A percentile compares a stretch with the other conserved stretches of the same genome.
Evolutionary conservation across 2,797 vertebrate species (phyloP).

Genomic region (Oophaga sylvatica): DNA sequence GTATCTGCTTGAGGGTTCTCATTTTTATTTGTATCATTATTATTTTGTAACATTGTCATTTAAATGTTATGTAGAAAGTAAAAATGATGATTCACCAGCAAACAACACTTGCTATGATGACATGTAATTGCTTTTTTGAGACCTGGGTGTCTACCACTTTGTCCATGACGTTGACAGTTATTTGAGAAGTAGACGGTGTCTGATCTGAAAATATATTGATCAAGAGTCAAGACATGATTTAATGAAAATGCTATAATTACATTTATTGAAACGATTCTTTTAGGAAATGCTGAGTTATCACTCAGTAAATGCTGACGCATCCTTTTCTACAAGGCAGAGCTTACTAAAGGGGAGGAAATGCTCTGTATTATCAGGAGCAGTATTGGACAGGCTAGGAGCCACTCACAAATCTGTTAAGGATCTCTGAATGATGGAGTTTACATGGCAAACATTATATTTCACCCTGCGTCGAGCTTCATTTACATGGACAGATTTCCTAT

Average conservation of each 20-base stretch:
- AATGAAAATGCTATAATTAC: slow-evolving; percentile 15
- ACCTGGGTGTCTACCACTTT: not conserved
- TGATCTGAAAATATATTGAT: slow-evolving; percentile 2
- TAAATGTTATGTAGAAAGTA: not conserved
- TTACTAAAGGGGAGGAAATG: not conserved
- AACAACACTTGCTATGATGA: not conserved
- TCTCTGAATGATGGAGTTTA: not conserved
- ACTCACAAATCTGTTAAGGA: not conserved
- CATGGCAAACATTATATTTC: not conserved
- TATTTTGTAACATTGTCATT: not conserved
- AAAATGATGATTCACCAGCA: not conserved
- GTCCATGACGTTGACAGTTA: not conserved
- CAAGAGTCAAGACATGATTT: not conserved
- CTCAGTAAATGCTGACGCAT: slow-evolving; percentile 10
- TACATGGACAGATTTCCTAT: no score
- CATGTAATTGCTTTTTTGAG: not conserved
- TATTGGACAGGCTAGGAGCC: not conserved
- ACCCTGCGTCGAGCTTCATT: no score
- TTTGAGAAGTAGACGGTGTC: slow-evolving; percentile 3
- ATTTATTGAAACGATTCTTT: slow-evolving; percentile 19
- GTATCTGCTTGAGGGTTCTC: no score
- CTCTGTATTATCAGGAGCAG: not conserved
- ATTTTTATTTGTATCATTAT: no score
- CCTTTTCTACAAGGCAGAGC: not conserved
- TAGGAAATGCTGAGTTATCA: slow-evolving; percentile 1